Evolutionary conservation across 2,113 vertebrate species (phyloP).

Genomic region (Psammodynastes pulverulentus): DNA sequence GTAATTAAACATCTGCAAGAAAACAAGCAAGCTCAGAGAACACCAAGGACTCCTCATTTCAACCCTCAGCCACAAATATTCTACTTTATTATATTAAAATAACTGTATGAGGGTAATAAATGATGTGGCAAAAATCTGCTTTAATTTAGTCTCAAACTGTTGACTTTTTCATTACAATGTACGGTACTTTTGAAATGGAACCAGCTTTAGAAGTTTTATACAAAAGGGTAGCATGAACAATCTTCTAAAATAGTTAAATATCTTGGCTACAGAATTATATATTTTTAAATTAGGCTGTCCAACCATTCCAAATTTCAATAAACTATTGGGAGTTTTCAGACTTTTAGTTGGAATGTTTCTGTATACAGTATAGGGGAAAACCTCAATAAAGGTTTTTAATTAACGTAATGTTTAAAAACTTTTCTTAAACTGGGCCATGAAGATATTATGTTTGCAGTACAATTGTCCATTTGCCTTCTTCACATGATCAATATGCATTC

Average conservation of each 20-base stretch:
- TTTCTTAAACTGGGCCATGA: background rate
- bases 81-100: background rate
- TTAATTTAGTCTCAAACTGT: background rate
- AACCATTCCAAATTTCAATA: background rate
- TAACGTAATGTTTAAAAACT: background rate
- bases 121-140: background rate
- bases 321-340: background rate
- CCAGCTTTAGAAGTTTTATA: background rate
- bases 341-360: background rate
- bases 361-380: background rate
- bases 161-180: background rate
- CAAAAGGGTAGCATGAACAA: background rate
- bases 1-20: background rate
- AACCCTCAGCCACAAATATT: background rate
- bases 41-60: background rate
- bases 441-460: background rate
- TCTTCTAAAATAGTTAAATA: background rate
- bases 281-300: background rate
- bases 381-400: background rate
- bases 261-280: background rate
- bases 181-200: background rate
- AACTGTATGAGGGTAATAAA: background rate
- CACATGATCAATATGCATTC: conserved; percentile 13
- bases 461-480: background rate
- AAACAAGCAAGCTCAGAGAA: background rate